phyloP scores from a whole-genome alignment of 2,888 invertebrate genomes.

The Ariolimax columbianus region DNA sequence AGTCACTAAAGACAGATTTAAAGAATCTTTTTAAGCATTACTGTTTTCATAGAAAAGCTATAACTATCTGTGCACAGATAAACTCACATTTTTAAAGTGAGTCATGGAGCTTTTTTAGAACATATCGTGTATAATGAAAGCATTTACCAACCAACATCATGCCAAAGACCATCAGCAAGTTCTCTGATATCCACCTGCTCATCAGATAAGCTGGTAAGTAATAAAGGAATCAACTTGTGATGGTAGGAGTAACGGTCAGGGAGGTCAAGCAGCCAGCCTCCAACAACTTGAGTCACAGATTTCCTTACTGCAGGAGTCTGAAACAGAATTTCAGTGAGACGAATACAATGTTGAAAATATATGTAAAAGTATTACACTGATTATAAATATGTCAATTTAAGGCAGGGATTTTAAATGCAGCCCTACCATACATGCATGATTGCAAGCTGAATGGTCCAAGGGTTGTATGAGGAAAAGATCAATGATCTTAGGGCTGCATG shows the following conservation, averaged over 20 bases:
- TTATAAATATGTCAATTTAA: too few relatives aligned
- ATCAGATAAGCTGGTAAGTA: slow-evolving; percentile 91
- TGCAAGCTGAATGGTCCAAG: too few relatives aligned
- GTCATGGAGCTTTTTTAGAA: background rate
- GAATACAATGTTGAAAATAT: too few relatives aligned
- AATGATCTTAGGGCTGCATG: too few relatives aligned
- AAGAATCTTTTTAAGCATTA: too few relatives aligned
- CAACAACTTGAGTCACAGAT: slow-evolving; percentile 88
- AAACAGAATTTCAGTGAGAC: background rate
- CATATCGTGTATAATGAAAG: background rate
- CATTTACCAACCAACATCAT: slow-evolving; percentile 75
- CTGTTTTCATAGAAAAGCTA: too few relatives aligned
- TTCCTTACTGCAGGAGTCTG: slow-evolving; percentile 85
- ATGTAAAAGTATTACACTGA: too few relatives aligned
- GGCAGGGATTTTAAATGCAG: too few relatives aligned
- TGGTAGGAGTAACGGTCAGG: slow-evolving; percentile 93
- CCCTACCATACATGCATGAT: too few relatives aligned
- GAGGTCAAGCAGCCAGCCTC: slow-evolving; percentile 87
- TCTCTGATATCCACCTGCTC: slow-evolving; percentile 84
- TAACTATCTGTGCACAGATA: too few relatives aligned
- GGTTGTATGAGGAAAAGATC: too few relatives aligned
- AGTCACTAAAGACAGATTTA: too few relatives aligned
- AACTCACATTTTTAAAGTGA: background rate
- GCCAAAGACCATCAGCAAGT: slow-evolving; percentile 76
- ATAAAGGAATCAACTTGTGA: slow-evolving; percentile 89